These are phyloP conservation scores for Tautogolabrus adspersus DNA, from an alignment of 2,113 vertebrate species.

Conservation along the genomic window DNA sequence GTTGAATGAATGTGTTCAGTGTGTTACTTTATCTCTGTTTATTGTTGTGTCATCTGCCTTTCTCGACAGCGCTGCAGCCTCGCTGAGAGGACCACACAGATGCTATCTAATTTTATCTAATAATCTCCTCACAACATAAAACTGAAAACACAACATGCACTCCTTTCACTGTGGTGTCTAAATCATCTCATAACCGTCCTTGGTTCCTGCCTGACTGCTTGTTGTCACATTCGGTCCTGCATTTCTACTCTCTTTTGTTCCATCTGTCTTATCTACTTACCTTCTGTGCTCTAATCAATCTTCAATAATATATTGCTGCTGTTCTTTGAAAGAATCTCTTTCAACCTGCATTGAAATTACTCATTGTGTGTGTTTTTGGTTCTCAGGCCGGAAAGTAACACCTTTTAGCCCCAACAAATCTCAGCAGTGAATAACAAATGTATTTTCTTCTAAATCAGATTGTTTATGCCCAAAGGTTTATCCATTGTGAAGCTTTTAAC, in stretches of 20 bases:
- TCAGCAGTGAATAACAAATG: no score
- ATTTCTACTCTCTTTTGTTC: constrained; percentile 13
- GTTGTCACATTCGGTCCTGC: background rate
- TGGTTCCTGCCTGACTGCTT: background rate
- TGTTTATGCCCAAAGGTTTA: no score
- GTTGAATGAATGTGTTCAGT: background rate
- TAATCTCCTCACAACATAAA: background rate
- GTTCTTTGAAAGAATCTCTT: background rate
- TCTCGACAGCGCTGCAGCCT: background rate
- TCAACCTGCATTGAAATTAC: background rate
- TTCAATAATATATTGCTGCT: background rate
- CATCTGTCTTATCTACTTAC: constrained; percentile 12
- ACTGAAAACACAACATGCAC: background rate
- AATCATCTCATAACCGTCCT: no score
- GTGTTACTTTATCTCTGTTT: background rate
- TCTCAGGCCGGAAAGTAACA: no score
- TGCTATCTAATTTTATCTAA: background rate
- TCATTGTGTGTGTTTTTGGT: no score
- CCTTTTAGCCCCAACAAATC: no score
- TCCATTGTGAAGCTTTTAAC: background rate
- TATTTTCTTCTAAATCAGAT: no score
- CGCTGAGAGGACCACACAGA: background rate
- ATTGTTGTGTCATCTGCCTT: background rate
- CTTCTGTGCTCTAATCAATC: background rate
- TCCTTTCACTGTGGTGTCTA: background rate